Percentiles rank a stretch among this genome's conserved stretches.
Evolutionary conservation across 2,113 vertebrate genomes (phyloP).

Genomic region (Dissostichus mawsoni): DNA sequence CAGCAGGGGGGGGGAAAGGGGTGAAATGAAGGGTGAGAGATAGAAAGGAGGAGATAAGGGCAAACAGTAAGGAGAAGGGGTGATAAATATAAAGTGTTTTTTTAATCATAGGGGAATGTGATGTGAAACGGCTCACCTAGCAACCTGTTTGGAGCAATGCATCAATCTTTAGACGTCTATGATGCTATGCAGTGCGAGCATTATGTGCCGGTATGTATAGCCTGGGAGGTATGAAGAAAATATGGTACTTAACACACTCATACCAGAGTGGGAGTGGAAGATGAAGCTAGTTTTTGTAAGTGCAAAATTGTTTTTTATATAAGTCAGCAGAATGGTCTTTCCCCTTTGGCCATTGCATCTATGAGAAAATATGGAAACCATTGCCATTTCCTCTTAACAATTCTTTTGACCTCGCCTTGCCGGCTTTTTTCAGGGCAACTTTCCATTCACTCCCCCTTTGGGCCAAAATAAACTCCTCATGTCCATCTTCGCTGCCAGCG

Average conservation of each 20-base stretch:
- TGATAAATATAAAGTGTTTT: constrained; percentile 61
- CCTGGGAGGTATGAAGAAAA: constrained; percentile 1
- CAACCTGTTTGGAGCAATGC: constrained; percentile 40
- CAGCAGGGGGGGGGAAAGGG: constrained; percentile 29
- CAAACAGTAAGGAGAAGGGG: constrained; percentile 39
- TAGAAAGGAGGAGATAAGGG: constrained; percentile 38
- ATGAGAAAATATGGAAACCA: constrained; percentile 31
- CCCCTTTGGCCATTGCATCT: constrained; percentile 30
- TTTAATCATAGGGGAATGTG: constrained; percentile 55
- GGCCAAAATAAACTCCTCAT: constrained; percentile 54
- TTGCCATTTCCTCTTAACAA: constrained; percentile 37
- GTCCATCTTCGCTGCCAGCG: constrained; percentile 47
- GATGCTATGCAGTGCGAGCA: not conserved
- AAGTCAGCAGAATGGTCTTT: constrained; percentile 27
- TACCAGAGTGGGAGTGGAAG: constrained; percentile 22
- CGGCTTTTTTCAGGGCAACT: constrained; percentile 42
- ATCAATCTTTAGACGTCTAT: constrained; percentile 11
- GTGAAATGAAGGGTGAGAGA: constrained; percentile 47
- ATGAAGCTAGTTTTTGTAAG: constrained; percentile 18
- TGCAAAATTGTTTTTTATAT: constrained; percentile 6
- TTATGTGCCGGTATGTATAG: not conserved
- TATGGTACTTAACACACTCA: not conserved
- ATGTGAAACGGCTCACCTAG: constrained; percentile 42
- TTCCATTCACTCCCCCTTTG: constrained; percentile 54
- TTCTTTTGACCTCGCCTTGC: constrained; percentile 56